Conservation (phyloP, 2,113 vertebrate species). For the Sylvietta virens region DNA sequence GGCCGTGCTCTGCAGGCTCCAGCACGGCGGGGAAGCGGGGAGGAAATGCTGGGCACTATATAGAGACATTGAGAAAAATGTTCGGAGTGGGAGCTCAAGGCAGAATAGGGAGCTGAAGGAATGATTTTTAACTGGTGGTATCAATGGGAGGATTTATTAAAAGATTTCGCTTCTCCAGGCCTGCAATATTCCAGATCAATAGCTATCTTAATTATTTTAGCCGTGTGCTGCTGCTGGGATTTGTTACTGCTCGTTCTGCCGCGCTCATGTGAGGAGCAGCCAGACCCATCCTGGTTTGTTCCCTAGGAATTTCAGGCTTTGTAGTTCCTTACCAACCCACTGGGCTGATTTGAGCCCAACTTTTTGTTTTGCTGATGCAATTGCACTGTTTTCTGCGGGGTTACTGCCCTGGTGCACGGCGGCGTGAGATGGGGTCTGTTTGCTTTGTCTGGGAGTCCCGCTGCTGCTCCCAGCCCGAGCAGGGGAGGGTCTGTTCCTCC, state of each 20-base stretch:
- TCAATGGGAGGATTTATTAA: not conserved
- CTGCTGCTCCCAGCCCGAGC: not conserved
- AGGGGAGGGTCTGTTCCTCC: not conserved
- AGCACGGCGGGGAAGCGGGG: accelerated
- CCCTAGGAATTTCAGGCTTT: not conserved
- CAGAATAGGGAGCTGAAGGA: not conserved
- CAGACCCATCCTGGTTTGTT: not conserved
- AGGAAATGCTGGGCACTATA: accelerated
- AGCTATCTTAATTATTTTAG: not conserved
- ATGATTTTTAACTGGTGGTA: not conserved
- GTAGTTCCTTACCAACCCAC: not conserved
- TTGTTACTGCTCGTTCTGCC: not conserved
- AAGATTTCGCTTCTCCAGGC: not conserved
- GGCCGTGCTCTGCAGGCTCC: accelerated
- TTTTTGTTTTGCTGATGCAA: accelerated
- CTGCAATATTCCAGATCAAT: not conserved
- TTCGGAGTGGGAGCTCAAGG: accelerated
- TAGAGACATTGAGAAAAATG: accelerated
- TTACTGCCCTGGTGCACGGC: accelerated
- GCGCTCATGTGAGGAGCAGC: not conserved
- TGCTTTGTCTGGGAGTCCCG: not conserved
- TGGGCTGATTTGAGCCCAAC: not conserved
- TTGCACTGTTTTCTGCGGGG: not conserved
- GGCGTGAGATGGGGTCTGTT: accelerated
- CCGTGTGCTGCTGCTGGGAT: not conserved